Evolutionary conservation across 2,113 vertebrate species (phyloP).

Genomic region (Petroica traversi): DNA sequence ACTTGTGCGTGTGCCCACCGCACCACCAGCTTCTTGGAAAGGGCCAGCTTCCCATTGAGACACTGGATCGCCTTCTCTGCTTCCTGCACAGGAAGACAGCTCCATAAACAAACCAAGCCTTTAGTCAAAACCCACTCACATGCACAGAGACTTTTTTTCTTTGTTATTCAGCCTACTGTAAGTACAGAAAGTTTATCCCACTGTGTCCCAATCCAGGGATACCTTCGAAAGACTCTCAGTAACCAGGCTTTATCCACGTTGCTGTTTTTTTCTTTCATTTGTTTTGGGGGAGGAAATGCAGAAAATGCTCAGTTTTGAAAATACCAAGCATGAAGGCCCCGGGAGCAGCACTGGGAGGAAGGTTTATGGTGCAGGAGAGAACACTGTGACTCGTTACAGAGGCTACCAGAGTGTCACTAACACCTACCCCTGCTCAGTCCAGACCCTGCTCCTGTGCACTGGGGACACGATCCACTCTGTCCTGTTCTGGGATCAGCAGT

Average conservation of each 20-base stretch:
- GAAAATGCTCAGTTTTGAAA: too few relatives aligned
- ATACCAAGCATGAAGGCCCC: too few relatives aligned
- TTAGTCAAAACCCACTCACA: not conserved
- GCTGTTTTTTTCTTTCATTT: too few relatives aligned
- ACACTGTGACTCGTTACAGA: too few relatives aligned
- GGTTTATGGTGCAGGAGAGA: too few relatives aligned
- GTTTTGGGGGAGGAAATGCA: too few relatives aligned
- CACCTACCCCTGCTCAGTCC: too few relatives aligned
- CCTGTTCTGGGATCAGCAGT: too few relatives aligned
- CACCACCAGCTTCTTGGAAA: conserved; percentile 97
- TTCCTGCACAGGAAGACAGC: conserved; percentile 80
- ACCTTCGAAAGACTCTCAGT: not conserved
- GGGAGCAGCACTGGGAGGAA: too few relatives aligned
- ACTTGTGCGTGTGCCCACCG: conserved; percentile 97
- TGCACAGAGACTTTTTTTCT: not conserved
- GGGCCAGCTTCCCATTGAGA: conserved; percentile 94
- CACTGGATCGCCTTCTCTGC: conserved; percentile 94
- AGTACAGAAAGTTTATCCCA: not conserved
- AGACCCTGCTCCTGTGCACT: too few relatives aligned
- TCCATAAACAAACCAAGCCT: conserved; percentile 25
- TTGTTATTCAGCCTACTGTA: not conserved
- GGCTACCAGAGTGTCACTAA: too few relatives aligned
- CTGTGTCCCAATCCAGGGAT: not conserved
- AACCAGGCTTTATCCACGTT: not conserved
- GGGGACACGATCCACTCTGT: too few relatives aligned